Base-by-base conservation (phyloP, 1,140 invertebrate species). In the Araneus ventricosus region DNA sequence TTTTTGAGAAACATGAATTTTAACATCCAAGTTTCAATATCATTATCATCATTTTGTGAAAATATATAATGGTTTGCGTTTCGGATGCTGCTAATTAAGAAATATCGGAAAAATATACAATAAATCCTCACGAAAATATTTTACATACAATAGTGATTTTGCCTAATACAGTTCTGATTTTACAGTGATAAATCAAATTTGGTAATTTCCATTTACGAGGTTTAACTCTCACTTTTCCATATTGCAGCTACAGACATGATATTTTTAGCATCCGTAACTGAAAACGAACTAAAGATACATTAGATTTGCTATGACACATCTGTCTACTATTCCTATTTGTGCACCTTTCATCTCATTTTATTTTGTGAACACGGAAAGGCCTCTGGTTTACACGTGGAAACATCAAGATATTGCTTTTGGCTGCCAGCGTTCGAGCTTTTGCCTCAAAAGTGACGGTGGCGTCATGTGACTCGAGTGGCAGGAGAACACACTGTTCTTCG, bases 341-440 rank as follows among this genome's bases (percentile, higher is more conserved):
- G 89, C 89, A 91, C 89, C 89, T 61, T 61, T 91, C 79, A 22
- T 89, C 24, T 41, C 37, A 45, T 84, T 75, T 92, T 67, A 52
- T 59, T 92, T 92, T 92, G 90, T 92, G 37, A 86, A 92, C 82
- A 86, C 61, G 61, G 82, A 92, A 92, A 92, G 90, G 90, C 90
- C 90, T 92, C 90, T 92, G 90, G 61, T 92, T 91, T 52, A 92
- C 89, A 91, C 57, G 79, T 91, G 89, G 89, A 84, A 84, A 91
- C 90, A 92, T 86, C 90, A 92, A 92, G 90, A 82, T 92, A 92
- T 92, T 92, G 90, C 90, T 92, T 92, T 92, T 92, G 80, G 61
- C 90, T 86, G 80, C 80, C 90, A 75, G 90, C 90, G 34, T 70
- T 86, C 90, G 45, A 92, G 82, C 8, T 63, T 6, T 84, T 41